A percentile compares a stretch with the other conserved stretches of the same genome.
phyloP scores from a whole-genome alignment of 2,888 invertebrate genomes.

The Hemistola chrysoprasaria region DNA sequence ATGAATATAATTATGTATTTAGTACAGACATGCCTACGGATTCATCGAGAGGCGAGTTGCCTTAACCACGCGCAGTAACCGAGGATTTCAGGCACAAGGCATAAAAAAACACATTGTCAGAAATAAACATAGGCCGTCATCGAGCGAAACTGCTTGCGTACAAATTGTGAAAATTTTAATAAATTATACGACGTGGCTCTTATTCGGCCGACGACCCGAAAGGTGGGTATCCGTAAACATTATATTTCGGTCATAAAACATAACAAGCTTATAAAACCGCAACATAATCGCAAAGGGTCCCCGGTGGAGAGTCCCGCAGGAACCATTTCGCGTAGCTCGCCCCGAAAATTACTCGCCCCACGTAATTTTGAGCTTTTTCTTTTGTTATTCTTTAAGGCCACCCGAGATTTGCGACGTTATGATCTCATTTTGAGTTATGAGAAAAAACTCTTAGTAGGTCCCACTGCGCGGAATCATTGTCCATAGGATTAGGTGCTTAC shows the following conservation, averaged over 20 bases:
- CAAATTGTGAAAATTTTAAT: constrained; percentile 44
- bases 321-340: constrained; percentile 68
- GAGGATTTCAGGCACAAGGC: constrained; percentile 12
- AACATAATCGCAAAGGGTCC: constrained; percentile 72
- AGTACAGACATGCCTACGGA: no score
- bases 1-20: no score
- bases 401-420: constrained; percentile 76
- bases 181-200: constrained; percentile 41
- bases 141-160: constrained; percentile 29
- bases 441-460: constrained; percentile 75
- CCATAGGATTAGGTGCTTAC: constrained; percentile 68
- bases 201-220: constrained; percentile 42
- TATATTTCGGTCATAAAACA: constrained; percentile 71
- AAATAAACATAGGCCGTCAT: constrained; percentile 27
- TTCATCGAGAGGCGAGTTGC: no score
- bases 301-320: constrained; percentile 62
- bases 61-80: constrained; percentile 6
- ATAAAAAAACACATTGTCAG: constrained; percentile 22
- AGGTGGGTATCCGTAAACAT: constrained; percentile 60
- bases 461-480: constrained; percentile 68
- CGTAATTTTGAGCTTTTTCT: constrained; percentile 78
- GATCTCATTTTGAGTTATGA: constrained; percentile 81
- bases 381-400: constrained; percentile 77
- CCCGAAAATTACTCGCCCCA: constrained; percentile 77
- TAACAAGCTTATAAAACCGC: constrained; percentile 79